Evolutionary conservation across 2,113 vertebrate species (phyloP).

Genomic region (Lepus europaeus): DNA sequence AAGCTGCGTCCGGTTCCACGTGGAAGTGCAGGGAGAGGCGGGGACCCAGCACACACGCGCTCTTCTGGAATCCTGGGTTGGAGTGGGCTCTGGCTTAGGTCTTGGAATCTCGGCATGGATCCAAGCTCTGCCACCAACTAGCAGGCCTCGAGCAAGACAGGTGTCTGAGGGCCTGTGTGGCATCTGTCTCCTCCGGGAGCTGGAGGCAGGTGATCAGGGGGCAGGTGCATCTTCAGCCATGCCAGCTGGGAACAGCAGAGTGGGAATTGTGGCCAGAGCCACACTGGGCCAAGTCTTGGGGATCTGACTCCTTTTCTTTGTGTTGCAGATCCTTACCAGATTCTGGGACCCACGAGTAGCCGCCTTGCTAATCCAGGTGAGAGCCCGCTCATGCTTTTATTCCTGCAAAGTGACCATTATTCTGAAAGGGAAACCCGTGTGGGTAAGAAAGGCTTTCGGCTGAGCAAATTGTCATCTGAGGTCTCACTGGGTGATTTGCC

Average conservation of each 20-base stretch:
- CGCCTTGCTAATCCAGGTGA: slow-evolving; percentile 99
- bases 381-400: slow-evolving; percentile 41
- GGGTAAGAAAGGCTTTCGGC: background rate
- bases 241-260: background rate
- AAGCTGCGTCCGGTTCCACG: rapidly evolving
- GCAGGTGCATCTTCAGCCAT: background rate
- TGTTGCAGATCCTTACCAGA: slow-evolving; percentile 96
- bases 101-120: background rate
- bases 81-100: too few species aligned
- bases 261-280: rapidly evolving
- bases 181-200: background rate
- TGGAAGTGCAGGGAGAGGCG: rapidly evolving
- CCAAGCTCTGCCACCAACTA: background rate
- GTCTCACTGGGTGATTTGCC: background rate
- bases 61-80: background rate
- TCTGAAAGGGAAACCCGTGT: background rate
- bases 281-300: rapidly evolving
- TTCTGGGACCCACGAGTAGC: slow-evolving; percentile 97
- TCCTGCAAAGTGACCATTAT: background rate
- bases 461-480: background rate
- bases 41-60: rapidly evolving
- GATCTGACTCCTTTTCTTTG: slow-evolving; percentile 46
- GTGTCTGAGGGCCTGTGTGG: background rate
- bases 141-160: background rate
- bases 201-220: background rate